These are phyloP conservation scores for Tautogolabrus adspersus DNA, from an alignment of 2,113 vertebrate genomes.

Conservation along the genomic window DNA sequence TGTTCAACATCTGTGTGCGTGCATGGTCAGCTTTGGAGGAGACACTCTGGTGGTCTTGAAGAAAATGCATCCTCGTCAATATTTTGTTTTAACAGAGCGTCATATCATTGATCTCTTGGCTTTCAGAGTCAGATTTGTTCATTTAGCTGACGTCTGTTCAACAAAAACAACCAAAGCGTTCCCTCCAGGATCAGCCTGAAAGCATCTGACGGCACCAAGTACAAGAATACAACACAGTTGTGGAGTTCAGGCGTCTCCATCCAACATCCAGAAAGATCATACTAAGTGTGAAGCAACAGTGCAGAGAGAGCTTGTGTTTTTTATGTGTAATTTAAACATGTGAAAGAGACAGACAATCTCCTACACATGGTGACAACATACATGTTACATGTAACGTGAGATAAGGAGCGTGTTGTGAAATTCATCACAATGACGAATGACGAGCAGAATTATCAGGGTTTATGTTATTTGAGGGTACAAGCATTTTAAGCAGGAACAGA, in stretches of 20 bases:
- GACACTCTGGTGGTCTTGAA: slow-evolving; percentile 38
- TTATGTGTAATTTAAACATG: not conserved
- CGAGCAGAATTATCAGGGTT: not conserved
- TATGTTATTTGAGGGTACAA: not conserved
- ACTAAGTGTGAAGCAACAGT: slow-evolving; percentile 1
- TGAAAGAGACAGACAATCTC: not conserved
- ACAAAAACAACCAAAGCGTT: slow-evolving; percentile 45
- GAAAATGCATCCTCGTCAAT: slow-evolving; percentile 11
- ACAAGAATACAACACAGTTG: slow-evolving; percentile 20
- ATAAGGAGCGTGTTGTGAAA: not conserved
- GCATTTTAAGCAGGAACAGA: slow-evolving; percentile 30
- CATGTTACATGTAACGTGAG: not conserved
- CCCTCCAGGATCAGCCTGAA: slow-evolving; percentile 19
- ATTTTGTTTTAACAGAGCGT: slow-evolving; percentile 58
- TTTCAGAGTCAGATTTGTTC: slow-evolving; percentile 31
- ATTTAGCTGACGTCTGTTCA: slow-evolving; percentile 38
- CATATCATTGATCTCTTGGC: slow-evolving; percentile 48
- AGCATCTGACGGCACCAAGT: slow-evolving; percentile 22
- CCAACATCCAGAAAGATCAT: slow-evolving; percentile 6
- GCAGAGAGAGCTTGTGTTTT: not conserved
- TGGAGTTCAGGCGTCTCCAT: not conserved
- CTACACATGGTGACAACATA: not conserved
- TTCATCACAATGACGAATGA: slow-evolving; percentile 29
- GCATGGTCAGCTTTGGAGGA: not conserved
- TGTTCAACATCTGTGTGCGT: not conserved